Conservation (phyloP, 2,888 invertebrate genomes). For the Tipula helvola region DNA sequence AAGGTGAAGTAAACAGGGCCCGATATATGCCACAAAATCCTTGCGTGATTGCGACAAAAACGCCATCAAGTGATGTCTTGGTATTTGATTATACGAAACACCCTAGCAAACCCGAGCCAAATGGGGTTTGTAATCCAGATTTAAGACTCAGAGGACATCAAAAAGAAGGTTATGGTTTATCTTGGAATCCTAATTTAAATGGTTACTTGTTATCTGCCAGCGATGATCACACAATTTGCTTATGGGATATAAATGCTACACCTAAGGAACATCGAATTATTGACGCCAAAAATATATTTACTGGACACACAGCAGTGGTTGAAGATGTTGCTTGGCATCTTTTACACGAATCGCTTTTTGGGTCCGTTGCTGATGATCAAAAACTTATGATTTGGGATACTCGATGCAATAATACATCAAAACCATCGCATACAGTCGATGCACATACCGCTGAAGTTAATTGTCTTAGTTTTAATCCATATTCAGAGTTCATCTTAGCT, state of each 20-base stretch:
- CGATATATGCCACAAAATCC: constrained; percentile 99
- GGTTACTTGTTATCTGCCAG: constrained; percentile 90
- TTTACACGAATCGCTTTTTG: constrained; percentile 93
- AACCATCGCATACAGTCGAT: constrained; percentile 97
- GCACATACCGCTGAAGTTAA: constrained; percentile 99
- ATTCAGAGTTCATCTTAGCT: constrained; percentile 95
- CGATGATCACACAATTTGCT: constrained; percentile 97
- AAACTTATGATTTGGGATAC: constrained; percentile 99
- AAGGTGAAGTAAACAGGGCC: constrained; percentile 97
- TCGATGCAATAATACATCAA: constrained; percentile 87
- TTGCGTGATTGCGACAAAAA: constrained; percentile 99
- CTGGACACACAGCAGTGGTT: constrained; percentile 96
- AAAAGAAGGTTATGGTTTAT: constrained; percentile 56
- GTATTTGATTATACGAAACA: constrained; percentile 99
- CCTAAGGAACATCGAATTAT: constrained; percentile 91
- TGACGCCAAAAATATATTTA: constrained; percentile 97
- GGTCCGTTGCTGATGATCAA: constrained; percentile 98
- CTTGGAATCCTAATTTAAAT: constrained; percentile 98
- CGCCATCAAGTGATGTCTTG: constrained; percentile 95
- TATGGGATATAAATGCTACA: constrained; percentile 98
- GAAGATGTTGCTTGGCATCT: constrained; percentile 99
- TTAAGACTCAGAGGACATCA: constrained; percentile 50
- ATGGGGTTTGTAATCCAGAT: constrained; percentile 96
- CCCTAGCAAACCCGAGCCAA: constrained; percentile 96
- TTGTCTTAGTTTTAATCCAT: constrained; percentile 98